These are phyloP conservation scores for Etheostoma spectabile DNA, from an alignment of 2,113 vertebrate genomes.

Conservation along the genomic window DNA sequence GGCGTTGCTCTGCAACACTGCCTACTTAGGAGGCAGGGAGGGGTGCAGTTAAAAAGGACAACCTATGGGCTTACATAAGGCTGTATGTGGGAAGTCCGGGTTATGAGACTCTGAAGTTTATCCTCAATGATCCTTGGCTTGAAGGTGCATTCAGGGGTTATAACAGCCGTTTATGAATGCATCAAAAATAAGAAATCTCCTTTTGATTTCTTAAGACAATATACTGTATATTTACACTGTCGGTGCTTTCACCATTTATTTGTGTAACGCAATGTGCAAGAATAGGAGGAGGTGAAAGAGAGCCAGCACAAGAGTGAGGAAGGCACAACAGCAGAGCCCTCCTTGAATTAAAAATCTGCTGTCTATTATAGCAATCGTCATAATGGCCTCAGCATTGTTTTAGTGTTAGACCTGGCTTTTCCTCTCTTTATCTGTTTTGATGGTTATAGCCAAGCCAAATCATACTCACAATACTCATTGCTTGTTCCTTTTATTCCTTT, in stretches of 20 bases:
- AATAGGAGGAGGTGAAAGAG: constrained; percentile 53
- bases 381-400: constrained; percentile 70
- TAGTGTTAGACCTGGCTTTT: constrained; percentile 68
- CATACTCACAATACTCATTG: neutral
- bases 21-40: constrained; percentile 55
- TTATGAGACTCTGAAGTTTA: constrained; percentile 34
- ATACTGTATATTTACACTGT: constrained; percentile 20
- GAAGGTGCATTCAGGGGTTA: neutral
- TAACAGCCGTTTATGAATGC: constrained; percentile 11
- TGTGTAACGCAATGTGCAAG: constrained; percentile 53
- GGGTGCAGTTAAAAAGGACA: constrained; percentile 47
- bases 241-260: constrained; percentile 41
- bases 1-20: constrained; percentile 67
- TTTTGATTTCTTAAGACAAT: constrained; percentile 21
- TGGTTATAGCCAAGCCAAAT: constrained; percentile 34
- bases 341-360: constrained; percentile 82
- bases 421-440: constrained; percentile 33
- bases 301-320: constrained; percentile 60
- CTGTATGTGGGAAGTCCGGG: constrained; percentile 52
- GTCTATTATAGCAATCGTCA: constrained; percentile 84
- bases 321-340: constrained; percentile 79
- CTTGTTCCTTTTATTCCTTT: constrained; percentile 11
- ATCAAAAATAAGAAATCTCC: neutral
- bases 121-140: constrained; percentile 19
- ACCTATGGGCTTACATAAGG: constrained; percentile 62